phyloP scores from a whole-genome alignment of 2,113 vertebrate genomes.

The Nannobrachium achirus region DNA sequence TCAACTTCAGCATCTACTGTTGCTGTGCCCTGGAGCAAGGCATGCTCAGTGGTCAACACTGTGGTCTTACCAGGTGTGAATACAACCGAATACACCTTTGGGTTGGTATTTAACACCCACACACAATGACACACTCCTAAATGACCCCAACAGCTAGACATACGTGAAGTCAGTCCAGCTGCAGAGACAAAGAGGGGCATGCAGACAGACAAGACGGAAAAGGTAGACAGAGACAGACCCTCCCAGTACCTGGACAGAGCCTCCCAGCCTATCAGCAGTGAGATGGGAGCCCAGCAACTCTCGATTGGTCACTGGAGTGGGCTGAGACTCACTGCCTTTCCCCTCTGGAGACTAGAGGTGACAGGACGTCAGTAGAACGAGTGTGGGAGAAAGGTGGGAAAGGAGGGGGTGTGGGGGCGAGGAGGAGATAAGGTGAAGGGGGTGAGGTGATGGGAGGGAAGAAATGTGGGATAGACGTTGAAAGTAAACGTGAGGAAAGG shows the following conservation, averaged over 20 bases:
- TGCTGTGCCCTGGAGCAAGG: too few species aligned
- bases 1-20: too few species aligned
- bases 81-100: too few species aligned
- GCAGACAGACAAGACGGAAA: slow-evolving; percentile 31
- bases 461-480: neutral
- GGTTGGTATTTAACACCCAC: neutral
- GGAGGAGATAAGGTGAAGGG: neutral
- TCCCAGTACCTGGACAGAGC: slow-evolving; percentile 87
- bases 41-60: too few species aligned
- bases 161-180: slow-evolving; percentile 27
- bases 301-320: slow-evolving; percentile 83
- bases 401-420: slow-evolving; percentile 12
- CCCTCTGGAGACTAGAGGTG: slow-evolving; percentile 84
- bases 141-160: neutral
- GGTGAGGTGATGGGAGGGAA: neutral
- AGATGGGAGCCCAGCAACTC: slow-evolving; percentile 86
- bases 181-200: slow-evolving; percentile 38
- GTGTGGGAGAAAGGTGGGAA: slow-evolving; percentile 29
- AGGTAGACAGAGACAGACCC: slow-evolving; percentile 52
- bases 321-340: slow-evolving; percentile 85
- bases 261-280: slow-evolving; percentile 87
- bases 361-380: slow-evolving; percentile 49
- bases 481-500: neutral
- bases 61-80: too few species aligned
- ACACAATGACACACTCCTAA: neutral